phyloP scores from a whole-genome alignment of 2,113 vertebrate genomes.

The Recurvirostra avosetta region DNA sequence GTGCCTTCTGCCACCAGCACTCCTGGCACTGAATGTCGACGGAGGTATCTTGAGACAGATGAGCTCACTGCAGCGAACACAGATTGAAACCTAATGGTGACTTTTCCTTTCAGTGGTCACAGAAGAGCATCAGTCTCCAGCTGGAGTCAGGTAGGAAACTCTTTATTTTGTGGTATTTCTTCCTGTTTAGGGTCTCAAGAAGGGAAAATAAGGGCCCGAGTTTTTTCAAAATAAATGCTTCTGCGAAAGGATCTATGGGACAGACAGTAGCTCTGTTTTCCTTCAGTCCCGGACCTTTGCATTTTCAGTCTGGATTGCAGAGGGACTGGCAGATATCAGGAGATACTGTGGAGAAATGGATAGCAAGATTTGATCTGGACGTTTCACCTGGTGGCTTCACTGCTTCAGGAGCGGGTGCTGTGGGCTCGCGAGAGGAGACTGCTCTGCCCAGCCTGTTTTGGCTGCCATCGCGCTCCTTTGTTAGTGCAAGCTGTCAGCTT shows the following conservation, averaged over 20 bases:
- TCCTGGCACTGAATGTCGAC: not conserved
- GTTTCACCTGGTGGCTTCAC: not conserved
- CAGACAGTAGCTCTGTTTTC: not conserved
- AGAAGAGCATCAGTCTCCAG: conserved; percentile 71
- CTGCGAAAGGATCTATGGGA: not conserved
- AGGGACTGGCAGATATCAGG: not conserved
- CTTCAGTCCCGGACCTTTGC: not conserved
- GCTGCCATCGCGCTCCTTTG: not conserved
- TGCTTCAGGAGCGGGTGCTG: not conserved
- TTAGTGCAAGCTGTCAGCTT: not conserved
- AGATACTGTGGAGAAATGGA: not conserved
- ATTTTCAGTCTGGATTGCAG: not conserved
- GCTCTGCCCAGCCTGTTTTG: not conserved
- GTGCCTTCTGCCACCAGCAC: conserved; percentile 3
- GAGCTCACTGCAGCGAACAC: not conserved
- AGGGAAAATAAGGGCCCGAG: not conserved
- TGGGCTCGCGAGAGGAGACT: not conserved
- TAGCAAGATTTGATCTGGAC: not conserved
- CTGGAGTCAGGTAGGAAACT: conserved; percentile 72
- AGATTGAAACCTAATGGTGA: conserved; percentile 35
- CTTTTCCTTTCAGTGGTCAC: conserved; percentile 71
- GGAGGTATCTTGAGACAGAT: not conserved
- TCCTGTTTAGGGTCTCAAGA: not conserved
- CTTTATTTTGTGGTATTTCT: not conserved
- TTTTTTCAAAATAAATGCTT: not conserved